phyloP scores from a whole-genome alignment of 2,888 invertebrate species.

The Pseudococcus jackbeardsleyi region DNA sequence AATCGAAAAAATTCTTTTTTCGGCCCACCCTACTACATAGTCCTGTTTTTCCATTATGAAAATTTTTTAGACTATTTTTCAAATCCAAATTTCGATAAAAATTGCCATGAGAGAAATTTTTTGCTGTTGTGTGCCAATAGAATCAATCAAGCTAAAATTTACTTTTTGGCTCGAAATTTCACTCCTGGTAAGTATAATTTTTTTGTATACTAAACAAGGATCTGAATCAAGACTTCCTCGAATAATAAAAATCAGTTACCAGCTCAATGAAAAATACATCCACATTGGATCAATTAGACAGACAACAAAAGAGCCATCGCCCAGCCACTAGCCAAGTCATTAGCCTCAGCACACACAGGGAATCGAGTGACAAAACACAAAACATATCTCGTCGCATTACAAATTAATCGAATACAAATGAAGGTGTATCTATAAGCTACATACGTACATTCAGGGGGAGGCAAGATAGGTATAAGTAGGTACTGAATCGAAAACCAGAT shows the following conservation, averaged over 20 bases:
- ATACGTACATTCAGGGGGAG: no score
- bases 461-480: not conserved
- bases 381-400: conserved; percentile 24
- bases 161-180: no score
- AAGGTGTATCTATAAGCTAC: not conserved
- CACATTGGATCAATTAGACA: not conserved
- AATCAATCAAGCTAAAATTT: no score
- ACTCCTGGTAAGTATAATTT: no score
- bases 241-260: no score
- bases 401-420: conserved; percentile 49
- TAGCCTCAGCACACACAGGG: not conserved
- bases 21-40: no score
- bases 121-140: no score
- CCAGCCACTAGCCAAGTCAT: not conserved
- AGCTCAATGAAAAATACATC: not conserved
- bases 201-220: not conserved
- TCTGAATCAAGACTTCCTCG: not conserved
- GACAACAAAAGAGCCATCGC: not conserved
- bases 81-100: no score
- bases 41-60: no score
- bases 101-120: no score
- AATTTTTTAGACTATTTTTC: no score
- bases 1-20: no score
- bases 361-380: conserved; percentile 21
- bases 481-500: conserved; percentile 30